Evolutionary conservation across 2,888 invertebrate genomes (phyloP), one percentile per base, ranked within the genome.

Genomic region (Philaethria dido): DNA sequence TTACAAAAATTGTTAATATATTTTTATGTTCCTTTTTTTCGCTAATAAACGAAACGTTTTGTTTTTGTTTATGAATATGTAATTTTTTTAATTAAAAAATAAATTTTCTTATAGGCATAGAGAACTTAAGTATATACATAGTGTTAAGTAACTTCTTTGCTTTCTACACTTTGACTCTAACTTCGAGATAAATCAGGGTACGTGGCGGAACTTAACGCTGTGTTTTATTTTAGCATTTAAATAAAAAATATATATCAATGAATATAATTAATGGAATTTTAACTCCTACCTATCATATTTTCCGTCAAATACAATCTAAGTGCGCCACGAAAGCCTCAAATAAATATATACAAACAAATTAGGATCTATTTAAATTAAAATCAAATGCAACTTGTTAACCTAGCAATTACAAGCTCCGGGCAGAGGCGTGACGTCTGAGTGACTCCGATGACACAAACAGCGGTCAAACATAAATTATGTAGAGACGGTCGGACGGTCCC

Each of bases 391-490:
- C 14, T 45, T 45, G 18, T 25, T 18, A 29, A 18, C 25, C 13
- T 44, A 29, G 14, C 44, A 45, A 45, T 60, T 29, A 45, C 13
- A 18, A 45, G 18, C 45, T 14, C 20, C 18, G 54, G 33, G 16
- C 45, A 22, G 14, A 8, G 44, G 16, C 36, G 47, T 33, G 47
- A 50, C 25, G 36, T 39, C 18, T 14, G 39, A 45, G 16, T 54
- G 47, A 57, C 18, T 47, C 14, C 39, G 13, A 33, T 57, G 55
- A 57, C 64, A 57, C 57, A 42, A 64, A 59, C 47, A 59, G 64
- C 63, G 54, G 54, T 42, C 47, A 22, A 42, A 59, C 64, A 64
- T 64, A 25, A 36, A 42, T 39, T 59, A 64, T 48, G 62, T 36
- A 61, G 22, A 33, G 48, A 25, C 57, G 55, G 39, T 22, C 60